Evolutionary conservation across 2,888 invertebrate genomes (phyloP).

Genomic region (Trilocha varians): DNA sequence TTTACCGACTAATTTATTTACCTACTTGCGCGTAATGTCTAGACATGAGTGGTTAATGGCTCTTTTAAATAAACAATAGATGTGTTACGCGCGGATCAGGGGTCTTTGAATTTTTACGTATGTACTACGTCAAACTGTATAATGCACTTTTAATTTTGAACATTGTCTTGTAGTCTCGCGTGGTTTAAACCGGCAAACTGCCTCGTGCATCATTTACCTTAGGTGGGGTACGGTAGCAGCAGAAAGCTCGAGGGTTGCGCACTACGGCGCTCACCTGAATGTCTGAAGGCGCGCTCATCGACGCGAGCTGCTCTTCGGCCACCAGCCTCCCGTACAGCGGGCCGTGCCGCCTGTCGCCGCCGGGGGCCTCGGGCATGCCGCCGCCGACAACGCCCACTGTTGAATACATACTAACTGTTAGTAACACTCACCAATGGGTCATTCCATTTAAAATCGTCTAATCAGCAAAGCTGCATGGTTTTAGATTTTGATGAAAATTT

Average conservation of each 20-base stretch:
- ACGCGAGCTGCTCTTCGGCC: conserved; percentile 87
- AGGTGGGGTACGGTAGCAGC: conserved; percentile 61
- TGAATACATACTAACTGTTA: conserved; percentile 28
- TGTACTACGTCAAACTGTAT: neutral
- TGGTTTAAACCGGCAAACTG: conserved; percentile 37
- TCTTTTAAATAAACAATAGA: conserved; percentile 47
- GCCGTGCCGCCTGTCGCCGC: conserved; percentile 78
- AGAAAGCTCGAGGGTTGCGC: conserved; percentile 71
- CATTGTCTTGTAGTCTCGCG: neutral
- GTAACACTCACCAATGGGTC: neutral
- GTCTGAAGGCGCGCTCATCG: conserved; percentile 76
- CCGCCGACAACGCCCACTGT: conserved; percentile 66
- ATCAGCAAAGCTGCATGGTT: too few species aligned
- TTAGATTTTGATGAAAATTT: too few species aligned
- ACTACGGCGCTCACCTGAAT: conserved; percentile 74
- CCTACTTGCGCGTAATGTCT: conserved; percentile 46
- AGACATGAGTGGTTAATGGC: conserved; percentile 42
- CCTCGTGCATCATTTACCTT: conserved; percentile 72
- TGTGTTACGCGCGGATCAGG: conserved; percentile 26
- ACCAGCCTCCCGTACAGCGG: conserved; percentile 93
- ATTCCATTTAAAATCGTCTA: too few species aligned
- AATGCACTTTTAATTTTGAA: neutral
- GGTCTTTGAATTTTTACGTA: conserved; percentile 22
- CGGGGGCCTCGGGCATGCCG: conserved; percentile 58
- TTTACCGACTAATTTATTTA: conserved; percentile 54